Conservation (phyloP, 2,888 invertebrate genomes). For the Pollenia labialis region DNA sequence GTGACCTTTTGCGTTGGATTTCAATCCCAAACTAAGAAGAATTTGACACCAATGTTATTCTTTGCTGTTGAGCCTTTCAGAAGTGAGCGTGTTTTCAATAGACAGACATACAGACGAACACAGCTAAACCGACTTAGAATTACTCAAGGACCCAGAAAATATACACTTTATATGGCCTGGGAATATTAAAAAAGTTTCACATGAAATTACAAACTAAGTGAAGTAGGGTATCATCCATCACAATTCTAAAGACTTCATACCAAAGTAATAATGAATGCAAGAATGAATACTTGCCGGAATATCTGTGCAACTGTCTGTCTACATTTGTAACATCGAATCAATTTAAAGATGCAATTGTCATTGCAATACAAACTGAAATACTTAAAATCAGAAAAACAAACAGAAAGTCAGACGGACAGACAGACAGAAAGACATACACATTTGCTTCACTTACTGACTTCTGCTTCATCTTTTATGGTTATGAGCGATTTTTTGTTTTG, state of each 20-base stretch:
- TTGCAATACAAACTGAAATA: slow-evolving; percentile 32
- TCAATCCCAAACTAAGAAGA: too few relatives aligned
- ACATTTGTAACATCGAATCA: slow-evolving; percentile 28
- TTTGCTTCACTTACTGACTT: slow-evolving; percentile 26
- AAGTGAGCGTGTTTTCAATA: too few relatives aligned
- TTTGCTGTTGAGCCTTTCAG: too few relatives aligned
- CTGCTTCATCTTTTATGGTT: slow-evolving; percentile 28
- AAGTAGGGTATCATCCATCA: too few relatives aligned
- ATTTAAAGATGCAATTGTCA: slow-evolving; percentile 52
- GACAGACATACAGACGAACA: too few relatives aligned
- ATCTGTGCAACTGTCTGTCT: slow-evolving; percentile 10
- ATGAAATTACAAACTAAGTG: too few relatives aligned
- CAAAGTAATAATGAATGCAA: background rate
- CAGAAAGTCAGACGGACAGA: background rate
- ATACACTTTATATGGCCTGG: too few relatives aligned
- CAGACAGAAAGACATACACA: slow-evolving; percentile 6
- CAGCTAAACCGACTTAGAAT: too few relatives aligned
- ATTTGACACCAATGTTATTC: too few relatives aligned
- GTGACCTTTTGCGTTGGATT: too few relatives aligned
- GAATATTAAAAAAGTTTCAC: too few relatives aligned
- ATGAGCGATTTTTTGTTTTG: slow-evolving; percentile 25
- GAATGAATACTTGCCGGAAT: background rate
- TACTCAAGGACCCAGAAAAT: too few relatives aligned
- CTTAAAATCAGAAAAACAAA: slow-evolving; percentile 21
- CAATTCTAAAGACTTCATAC: slow-evolving; percentile 1